phyloP scores from a whole-genome alignment of 1,140 invertebrate genomes.

The Drosophila virilis region DNA sequence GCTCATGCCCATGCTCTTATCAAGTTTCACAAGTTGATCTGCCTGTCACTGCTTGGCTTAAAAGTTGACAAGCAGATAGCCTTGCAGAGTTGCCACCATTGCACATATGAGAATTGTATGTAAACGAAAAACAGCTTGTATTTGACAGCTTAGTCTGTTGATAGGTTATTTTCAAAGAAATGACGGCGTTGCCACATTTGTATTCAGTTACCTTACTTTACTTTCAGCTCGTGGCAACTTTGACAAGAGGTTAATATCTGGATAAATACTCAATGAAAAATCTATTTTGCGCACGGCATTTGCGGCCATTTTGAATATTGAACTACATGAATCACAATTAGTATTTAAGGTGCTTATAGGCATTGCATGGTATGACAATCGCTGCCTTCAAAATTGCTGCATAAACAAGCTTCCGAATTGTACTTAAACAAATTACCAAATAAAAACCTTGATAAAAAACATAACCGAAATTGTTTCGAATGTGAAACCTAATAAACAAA shows the following conservation, averaged over 20 bases:
- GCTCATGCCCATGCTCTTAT: no score
- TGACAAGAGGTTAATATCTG: no score
- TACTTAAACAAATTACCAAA: constrained; percentile 58
- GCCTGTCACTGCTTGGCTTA: no score
- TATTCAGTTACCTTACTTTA: no score
- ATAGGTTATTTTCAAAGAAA: no score
- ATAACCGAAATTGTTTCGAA: constrained; percentile 18
- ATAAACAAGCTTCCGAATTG: constrained; percentile 29
- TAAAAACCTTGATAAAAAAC: constrained; percentile 55
- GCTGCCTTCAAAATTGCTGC: constrained; percentile 48
- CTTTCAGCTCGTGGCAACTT: no score
- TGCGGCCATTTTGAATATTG: constrained; percentile 5
- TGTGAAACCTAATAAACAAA: background rate
- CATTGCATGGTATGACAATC: constrained; percentile 47
- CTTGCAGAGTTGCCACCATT: no score
- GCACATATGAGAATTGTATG: background rate
- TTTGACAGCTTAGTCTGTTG: background rate
- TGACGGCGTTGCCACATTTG: no score
- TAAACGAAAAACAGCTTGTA: background rate
- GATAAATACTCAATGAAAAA: no score
- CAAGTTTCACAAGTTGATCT: no score
- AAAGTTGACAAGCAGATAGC: no score
- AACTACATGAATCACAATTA: constrained; percentile 45
- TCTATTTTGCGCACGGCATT: constrained; percentile 6
- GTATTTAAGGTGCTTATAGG: constrained; percentile 45